phyloP scores from a whole-genome alignment of 1,140 invertebrate species.

The Mizuhopecten yessoensis region DNA sequence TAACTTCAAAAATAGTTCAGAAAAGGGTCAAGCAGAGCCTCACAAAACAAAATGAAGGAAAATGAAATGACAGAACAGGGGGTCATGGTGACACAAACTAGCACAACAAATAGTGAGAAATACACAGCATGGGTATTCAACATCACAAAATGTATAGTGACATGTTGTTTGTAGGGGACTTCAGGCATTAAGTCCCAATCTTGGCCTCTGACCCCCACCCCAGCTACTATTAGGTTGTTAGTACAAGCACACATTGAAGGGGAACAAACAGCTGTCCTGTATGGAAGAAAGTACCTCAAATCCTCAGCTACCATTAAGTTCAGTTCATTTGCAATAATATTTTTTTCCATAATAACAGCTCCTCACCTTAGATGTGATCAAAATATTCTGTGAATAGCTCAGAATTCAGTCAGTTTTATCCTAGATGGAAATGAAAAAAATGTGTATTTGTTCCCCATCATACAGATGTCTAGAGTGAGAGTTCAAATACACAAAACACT shows the following conservation, averaged over 20 bases:
- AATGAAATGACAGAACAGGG: neutral
- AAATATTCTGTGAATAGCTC: too few species aligned
- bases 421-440: neutral
- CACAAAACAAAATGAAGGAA: conserved; percentile 6
- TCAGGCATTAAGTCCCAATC: neutral
- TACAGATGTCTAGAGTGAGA: neutral
- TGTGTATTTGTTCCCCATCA: neutral
- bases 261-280: neutral
- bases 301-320: too few species aligned
- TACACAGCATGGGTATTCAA: neutral
- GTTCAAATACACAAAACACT: neutral
- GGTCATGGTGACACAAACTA: neutral
- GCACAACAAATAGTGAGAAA: neutral
- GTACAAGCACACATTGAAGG: neutral
- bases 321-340: too few species aligned
- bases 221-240: neutral
- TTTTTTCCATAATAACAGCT: too few species aligned
- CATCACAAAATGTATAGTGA: neutral
- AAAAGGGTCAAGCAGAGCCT: conserved; percentile 14
- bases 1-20: neutral
- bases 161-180: too few species aligned
- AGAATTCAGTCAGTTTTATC: too few species aligned
- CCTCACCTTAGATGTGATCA: too few species aligned
- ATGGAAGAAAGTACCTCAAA: too few species aligned
- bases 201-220: neutral